Percentiles rank a stretch among this genome's conserved stretches.
Evolutionary conservation across 2,113 vertebrate species (phyloP).

Genomic region (Ahaetulla prasina): DNA sequence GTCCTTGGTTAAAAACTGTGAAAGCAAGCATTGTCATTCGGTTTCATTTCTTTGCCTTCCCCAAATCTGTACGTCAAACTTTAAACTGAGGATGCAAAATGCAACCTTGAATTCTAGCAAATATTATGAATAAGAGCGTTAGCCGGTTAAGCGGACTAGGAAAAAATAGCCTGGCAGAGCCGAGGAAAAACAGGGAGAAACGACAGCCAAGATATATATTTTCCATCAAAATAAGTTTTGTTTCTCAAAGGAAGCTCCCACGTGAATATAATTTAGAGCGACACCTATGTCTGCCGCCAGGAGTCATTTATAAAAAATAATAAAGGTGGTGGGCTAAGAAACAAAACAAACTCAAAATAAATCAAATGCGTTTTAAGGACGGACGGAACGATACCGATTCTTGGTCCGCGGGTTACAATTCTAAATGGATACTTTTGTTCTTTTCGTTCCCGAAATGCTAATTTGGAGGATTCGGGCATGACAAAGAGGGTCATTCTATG

Average conservation of each 20-base stretch:
- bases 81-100: no score
- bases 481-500: not conserved
- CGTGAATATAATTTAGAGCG: not conserved
- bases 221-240: no score
- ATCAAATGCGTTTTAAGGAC: not conserved
- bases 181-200: no score
- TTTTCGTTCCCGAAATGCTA: not conserved
- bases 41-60: no score
- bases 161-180: no score
- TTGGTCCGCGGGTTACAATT: not conserved
- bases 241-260: not conserved
- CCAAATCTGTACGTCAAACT: no score
- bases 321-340: not conserved
- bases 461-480: not conserved
- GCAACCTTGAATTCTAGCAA: no score
- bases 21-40: no score
- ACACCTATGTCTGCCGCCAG: not conserved
- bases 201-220: no score
- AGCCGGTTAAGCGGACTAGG: no score
- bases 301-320: not conserved
- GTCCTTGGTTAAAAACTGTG: no score
- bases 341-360: not conserved
- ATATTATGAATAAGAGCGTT: no score
- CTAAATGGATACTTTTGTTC: not conserved
- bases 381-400: not conserved